phyloP scores from a whole-genome alignment of 2,797 vertebrate genomes.

The Caiman crocodilus region DNA sequence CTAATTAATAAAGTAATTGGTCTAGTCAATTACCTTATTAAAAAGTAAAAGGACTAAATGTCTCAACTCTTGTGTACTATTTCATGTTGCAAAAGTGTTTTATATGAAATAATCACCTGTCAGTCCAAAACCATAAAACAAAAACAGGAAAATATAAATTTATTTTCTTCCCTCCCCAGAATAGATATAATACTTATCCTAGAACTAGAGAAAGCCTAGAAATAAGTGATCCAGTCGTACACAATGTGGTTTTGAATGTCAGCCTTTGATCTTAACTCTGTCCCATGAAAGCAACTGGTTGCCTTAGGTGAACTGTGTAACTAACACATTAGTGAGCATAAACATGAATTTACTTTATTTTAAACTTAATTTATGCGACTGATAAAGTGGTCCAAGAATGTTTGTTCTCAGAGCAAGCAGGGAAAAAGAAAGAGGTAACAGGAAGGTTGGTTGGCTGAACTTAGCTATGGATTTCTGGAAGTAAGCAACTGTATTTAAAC shows the following conservation, averaged over 20 bases:
- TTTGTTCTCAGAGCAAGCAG: not conserved
- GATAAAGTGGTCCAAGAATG: not conserved
- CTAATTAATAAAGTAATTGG: not conserved
- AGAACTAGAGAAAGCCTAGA: not conserved
- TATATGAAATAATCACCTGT: not conserved
- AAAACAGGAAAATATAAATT: not conserved
- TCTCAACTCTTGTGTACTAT: conserved; percentile 13
- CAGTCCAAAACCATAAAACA: not conserved
- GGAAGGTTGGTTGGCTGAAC: not conserved
- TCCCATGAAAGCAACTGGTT: not conserved
- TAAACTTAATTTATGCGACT: too few relatives aligned
- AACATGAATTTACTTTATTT: too few relatives aligned
- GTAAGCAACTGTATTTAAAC: not conserved
- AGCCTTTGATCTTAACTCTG: not conserved
- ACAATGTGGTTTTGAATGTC: not conserved
- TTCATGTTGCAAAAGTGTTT: not conserved
- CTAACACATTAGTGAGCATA: too few relatives aligned
- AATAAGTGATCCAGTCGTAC: not conserved
- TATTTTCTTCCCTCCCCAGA: not conserved
- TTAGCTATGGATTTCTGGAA: not conserved
- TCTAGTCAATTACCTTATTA: not conserved
- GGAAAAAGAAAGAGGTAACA: not conserved
- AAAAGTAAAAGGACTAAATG: not conserved
- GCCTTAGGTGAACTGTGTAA: too few relatives aligned
- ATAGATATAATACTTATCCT: not conserved